These are phyloP conservation scores for Drosophila oshimai DNA, from an alignment of 1,140 invertebrate species.

Conservation along the genomic window DNA sequence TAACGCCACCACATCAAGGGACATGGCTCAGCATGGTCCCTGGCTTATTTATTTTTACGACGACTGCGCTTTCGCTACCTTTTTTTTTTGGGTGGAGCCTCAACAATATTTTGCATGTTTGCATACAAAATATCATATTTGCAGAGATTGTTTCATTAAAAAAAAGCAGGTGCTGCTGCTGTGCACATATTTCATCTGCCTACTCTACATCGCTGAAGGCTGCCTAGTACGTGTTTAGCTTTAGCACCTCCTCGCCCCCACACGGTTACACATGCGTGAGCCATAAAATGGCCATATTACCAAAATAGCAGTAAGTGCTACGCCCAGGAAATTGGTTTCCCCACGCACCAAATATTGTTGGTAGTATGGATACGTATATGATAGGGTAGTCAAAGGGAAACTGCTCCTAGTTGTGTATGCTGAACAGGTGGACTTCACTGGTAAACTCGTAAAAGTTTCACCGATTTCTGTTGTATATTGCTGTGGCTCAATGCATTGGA, in stretches of 20 bases:
- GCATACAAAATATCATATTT: constrained; percentile 81
- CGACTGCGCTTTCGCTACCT: constrained; percentile 45
- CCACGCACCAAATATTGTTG: constrained; percentile 63
- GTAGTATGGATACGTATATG: constrained; percentile 6
- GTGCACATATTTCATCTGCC: constrained; percentile 48
- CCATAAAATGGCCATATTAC: constrained; percentile 78
- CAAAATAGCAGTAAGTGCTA: constrained; percentile 63
- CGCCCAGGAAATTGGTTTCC: constrained; percentile 73
- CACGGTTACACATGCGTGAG: constrained; percentile 60
- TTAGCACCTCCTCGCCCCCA: constrained; percentile 58
- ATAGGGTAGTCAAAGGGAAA: constrained; percentile 10
- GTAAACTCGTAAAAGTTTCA: constrained; percentile 60
- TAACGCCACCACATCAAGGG: background rate
- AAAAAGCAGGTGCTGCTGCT: constrained; percentile 56
- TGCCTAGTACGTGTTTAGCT: constrained; percentile 73
- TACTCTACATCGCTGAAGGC: background rate
- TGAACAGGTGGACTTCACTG: constrained; percentile 64
- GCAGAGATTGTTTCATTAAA: constrained; percentile 80
- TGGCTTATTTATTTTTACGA: constrained; percentile 68
- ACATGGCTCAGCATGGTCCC: constrained; percentile 18
- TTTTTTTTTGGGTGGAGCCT: background rate
- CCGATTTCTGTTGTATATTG: constrained; percentile 29
- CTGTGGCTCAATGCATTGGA: constrained; percentile 53
- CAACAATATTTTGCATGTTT: constrained; percentile 77
- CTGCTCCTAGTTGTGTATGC: constrained; percentile 63